Conservation (phyloP, 53 echinoderm and acorn worm species). For the Pentamera pediparva region DNA sequence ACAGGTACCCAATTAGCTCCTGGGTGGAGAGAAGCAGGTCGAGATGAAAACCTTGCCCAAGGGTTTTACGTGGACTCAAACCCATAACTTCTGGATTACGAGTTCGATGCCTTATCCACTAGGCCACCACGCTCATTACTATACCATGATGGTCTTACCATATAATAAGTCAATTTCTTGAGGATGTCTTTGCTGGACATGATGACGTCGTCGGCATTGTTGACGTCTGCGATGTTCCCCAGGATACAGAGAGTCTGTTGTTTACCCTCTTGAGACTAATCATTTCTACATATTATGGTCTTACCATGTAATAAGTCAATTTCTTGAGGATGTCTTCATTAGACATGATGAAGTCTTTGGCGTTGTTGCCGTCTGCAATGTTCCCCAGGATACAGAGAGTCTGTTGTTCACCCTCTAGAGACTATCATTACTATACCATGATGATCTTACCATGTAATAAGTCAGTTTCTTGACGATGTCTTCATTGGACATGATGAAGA, state of each 20-base stretch:
- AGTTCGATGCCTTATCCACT: too few species aligned
- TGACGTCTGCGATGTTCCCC: conserved; percentile 91
- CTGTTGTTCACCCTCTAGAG: conserved; percentile 95
- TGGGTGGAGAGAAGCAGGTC: too few species aligned
- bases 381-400: conserved; percentile 94
- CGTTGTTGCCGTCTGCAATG: conserved; percentile 86
- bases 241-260: conserved; percentile 97
- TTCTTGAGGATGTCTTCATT: conserved; percentile 98
- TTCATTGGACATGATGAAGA: conserved; percentile 97
- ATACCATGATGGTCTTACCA: too few species aligned
- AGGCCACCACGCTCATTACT: too few species aligned
- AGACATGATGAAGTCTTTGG: conserved; percentile 96
- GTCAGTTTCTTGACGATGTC: conserved; percentile 97
- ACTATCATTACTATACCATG: too few species aligned
- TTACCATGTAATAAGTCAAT: conserved; percentile 98
- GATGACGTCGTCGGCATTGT: conserved; percentile 85
- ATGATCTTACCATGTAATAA: conserved; percentile 76
- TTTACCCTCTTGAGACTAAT: conserved; percentile 91
- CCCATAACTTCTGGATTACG: too few species aligned
- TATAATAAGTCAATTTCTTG: conserved; percentile 96
- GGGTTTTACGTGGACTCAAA: too few species aligned
- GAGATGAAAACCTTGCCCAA: too few species aligned
- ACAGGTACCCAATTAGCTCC: too few species aligned
- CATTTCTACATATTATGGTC: too few species aligned
- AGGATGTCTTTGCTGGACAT: conserved; percentile 97